Percentiles rank a stretch among this genome's conserved stretches.
Conservation (phyloP, 2,888 invertebrate genomes). For the Coelogynopora nodosa region DNA sequence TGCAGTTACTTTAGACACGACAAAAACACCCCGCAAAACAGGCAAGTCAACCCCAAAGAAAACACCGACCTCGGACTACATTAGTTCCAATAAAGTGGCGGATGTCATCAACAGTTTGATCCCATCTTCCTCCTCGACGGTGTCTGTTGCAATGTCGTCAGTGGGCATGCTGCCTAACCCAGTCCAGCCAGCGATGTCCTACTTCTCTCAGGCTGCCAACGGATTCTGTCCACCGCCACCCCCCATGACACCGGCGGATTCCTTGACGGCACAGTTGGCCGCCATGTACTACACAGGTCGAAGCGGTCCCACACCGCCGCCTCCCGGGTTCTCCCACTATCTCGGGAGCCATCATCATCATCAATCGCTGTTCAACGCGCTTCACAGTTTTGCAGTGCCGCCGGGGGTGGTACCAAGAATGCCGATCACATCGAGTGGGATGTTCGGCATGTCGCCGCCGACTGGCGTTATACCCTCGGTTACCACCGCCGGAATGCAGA, state of each 20-base stretch:
- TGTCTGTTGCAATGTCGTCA: too few relatives aligned
- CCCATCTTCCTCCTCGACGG: too few relatives aligned
- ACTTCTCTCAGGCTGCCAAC: not conserved
- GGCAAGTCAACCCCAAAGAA: not conserved
- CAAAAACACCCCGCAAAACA: not conserved
- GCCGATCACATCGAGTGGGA: not conserved
- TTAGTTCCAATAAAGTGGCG: too few relatives aligned
- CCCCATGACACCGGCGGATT: not conserved
- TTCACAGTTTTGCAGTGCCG: not conserved
- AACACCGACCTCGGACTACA: too few relatives aligned
- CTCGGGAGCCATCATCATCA: not conserved
- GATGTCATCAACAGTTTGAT: too few relatives aligned
- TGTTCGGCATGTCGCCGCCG: not conserved
- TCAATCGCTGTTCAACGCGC: too few relatives aligned
- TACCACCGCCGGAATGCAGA: too few relatives aligned
- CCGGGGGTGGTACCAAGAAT: conserved; percentile 11
- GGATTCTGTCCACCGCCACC: not conserved
- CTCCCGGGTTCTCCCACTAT: not conserved
- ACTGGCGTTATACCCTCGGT: not conserved
- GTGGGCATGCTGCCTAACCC: too few relatives aligned
- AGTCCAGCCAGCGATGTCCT: too few relatives aligned
- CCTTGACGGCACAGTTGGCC: not conserved
- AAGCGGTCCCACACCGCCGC: not conserved
- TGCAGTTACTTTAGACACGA: too few relatives aligned
- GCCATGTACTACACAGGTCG: not conserved